phyloP scores from a whole-genome alignment of 2,797 vertebrate species.

The Loris lydekkerianus region DNA sequence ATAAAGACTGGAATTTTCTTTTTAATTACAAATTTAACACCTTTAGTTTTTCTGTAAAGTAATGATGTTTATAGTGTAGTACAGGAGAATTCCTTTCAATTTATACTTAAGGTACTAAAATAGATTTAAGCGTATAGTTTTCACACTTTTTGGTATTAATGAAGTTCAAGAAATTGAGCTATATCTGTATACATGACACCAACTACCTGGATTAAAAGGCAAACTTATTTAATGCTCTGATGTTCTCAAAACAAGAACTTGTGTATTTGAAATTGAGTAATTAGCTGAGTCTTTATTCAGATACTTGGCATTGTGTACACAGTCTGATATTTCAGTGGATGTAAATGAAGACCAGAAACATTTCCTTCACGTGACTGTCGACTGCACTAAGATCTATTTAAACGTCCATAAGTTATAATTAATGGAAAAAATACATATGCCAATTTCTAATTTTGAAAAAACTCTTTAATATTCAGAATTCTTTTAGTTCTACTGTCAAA shows the following conservation, averaged over 20 bases:
- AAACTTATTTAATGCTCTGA: constrained; percentile 46
- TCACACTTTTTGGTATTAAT: not conserved
- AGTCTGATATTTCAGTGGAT: constrained; percentile 30
- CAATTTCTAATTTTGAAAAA: constrained; percentile 52
- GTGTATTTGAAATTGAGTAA: constrained; percentile 29
- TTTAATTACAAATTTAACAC: constrained; percentile 2
- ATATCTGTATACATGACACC: not conserved
- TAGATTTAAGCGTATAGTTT: constrained; percentile 43
- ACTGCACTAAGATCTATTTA: constrained; percentile 56
- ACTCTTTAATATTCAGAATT: constrained; percentile 6
- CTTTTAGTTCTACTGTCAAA: constrained; percentile 24
- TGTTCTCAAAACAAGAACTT: not conserved
- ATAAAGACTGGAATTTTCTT: constrained; percentile 38
- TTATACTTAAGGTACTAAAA: constrained; percentile 21
- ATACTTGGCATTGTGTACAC: constrained; percentile 45
- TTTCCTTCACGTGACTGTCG: constrained; percentile 39
- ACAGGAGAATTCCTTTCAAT: constrained; percentile 43
- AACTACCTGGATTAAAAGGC: constrained; percentile 48
- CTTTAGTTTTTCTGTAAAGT: constrained; percentile 45
- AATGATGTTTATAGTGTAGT: constrained; percentile 36
- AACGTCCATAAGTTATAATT: not conserved
- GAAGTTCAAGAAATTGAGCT: constrained; percentile 53
- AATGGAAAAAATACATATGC: not conserved
- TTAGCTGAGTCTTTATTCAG: constrained; percentile 28
- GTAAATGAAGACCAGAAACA: constrained; percentile 52